Conservation (phyloP, 92 coral and sea anemone genomes). For the Montipora capitata region DNA sequence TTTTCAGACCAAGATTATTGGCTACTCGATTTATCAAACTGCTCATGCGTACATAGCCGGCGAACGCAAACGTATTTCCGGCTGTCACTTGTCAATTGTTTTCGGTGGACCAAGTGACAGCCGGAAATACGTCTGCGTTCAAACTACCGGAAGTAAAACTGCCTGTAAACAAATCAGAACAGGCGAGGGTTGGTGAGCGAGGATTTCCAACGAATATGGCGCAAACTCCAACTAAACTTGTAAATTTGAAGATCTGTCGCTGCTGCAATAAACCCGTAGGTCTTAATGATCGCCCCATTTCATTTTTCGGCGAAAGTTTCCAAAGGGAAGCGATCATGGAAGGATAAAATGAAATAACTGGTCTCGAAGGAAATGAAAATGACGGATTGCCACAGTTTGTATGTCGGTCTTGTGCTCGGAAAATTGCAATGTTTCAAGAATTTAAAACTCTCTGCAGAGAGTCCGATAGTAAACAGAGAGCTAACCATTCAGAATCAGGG, state of each 20-base stretch:
- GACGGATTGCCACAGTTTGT: no score
- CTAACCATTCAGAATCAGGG: neutral
- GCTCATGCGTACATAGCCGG: neutral
- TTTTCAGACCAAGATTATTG: no score
- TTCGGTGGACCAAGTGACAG: no score
- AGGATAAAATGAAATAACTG: conserved; percentile 1
- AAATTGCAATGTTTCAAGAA: neutral
- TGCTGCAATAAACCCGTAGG: neutral
- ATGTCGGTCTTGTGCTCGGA: neutral
- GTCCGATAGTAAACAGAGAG: neutral
- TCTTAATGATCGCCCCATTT: neutral
- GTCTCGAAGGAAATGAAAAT: neutral
- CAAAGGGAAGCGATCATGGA: conserved; percentile 21
- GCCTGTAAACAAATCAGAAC: neutral
- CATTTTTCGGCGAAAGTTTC: no score
- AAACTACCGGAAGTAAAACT: neutral
- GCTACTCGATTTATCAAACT: neutral
- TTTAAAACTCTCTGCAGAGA: neutral
- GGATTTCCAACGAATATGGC: neutral
- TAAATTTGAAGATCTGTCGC: neutral
- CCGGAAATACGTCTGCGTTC: no score
- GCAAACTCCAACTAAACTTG: neutral
- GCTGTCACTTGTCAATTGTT: no score
- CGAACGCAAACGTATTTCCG: no score
- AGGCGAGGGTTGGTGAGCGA: neutral